Evolutionary conservation across 2,888 invertebrate species (phyloP).

Genomic region (Thymelicus sylvestris): DNA sequence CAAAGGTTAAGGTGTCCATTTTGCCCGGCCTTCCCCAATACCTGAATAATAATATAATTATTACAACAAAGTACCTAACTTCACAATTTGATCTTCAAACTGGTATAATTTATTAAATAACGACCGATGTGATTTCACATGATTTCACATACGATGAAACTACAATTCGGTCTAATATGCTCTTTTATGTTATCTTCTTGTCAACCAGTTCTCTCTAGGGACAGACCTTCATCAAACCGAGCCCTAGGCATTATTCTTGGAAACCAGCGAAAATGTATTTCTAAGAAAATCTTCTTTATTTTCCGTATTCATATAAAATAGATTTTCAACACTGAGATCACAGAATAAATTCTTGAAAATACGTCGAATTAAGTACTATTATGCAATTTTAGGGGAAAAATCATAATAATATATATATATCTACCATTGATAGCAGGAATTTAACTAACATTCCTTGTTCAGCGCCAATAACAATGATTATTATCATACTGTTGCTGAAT

Average conservation of each 20-base stretch:
- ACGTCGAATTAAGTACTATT: no score
- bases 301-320: not conserved
- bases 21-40: no score
- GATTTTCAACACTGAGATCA: no score
- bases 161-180: slow-evolving; percentile 13
- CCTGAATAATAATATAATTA: no score
- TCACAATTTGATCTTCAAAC: not conserved
- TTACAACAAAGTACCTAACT: no score
- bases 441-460: no score
- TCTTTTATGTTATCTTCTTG: slow-evolving; percentile 9
- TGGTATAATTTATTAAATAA: not conserved
- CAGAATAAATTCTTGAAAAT: not conserved
- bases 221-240: slow-evolving; percentile 28
- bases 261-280: slow-evolving; percentile 21
- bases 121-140: slow-evolving; percentile 3
- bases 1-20: no score
- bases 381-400: no score
- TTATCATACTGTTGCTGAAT: no score
- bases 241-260: slow-evolving; percentile 20
- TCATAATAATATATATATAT: no score
- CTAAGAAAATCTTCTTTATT: slow-evolving; percentile 3
- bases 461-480: no score
- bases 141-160: slow-evolving; percentile 4
- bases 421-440: no score
- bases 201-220: slow-evolving; percentile 20